Base-by-base conservation (phyloP, 2,113 vertebrate species). In the Tichodroma muraria region DNA sequence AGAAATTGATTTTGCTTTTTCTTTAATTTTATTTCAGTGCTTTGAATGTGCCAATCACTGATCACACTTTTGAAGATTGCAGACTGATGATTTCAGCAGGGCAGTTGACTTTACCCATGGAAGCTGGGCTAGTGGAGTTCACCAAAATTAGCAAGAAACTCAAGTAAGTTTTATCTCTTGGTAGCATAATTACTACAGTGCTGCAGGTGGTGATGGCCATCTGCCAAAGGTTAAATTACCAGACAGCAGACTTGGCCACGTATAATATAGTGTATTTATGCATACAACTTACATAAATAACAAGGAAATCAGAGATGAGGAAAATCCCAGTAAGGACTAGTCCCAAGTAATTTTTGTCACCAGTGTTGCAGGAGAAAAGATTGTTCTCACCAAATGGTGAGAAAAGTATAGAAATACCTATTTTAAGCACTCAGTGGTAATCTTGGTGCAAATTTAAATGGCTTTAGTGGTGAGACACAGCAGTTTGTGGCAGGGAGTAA, bases 11-110 rank as follows among this genome's bases (percentile, higher is more conserved):
- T 80, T 85, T 82, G 15, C 11, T 82, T 88, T 85, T 76, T 82
- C 30, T 19, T 85, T 47, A 13, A 73, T 89, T 66, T 71, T 80
- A 38, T 75, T 94, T 78, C 91, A 99, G 99, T 57, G 97, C 98
- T 65, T 96, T 99, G 96, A 97, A 97, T 4, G 95, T 99, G 38
- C 99, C 99, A 10, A 81, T 99, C 52, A 99, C 99, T 13, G 99
- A 99, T 88, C 99, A 99, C 92, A 99, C 99, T 2, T 99, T 99
- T 25, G 99, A 99, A 97, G 99, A 99, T 33, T 99, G 99, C 89
- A 98, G 99, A 28, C 92, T 99, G 90, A 99, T 99, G 99, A 99
- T 99, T 96, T 98, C 99, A 35, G 99, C 99, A 6, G 99, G 99
- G 28, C 98, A 99, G 89, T 94, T 99, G 13, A 99, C 99, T 1